Percentiles rank a stretch among this genome's conserved stretches.
These are phyloP conservation scores for Melanophora roralis DNA, from an alignment of 2,888 invertebrate genomes.

Conservation along the genomic window DNA sequence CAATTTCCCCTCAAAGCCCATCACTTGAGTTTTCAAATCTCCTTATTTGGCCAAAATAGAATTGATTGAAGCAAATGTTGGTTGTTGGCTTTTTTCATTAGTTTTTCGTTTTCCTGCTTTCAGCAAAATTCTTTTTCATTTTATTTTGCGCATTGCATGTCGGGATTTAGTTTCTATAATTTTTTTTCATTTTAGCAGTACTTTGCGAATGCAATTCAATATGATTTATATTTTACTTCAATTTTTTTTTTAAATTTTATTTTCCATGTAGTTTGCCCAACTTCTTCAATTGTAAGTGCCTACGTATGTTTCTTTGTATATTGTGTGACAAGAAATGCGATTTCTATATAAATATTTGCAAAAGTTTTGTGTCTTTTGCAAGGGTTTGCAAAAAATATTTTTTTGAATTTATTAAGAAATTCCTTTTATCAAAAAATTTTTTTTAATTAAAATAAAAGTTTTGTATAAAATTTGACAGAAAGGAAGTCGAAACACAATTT, in stretches of 20 bases:
- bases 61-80: slow-evolving; percentile 40
- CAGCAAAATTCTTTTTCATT: slow-evolving; percentile 4
- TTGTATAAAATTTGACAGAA: no score
- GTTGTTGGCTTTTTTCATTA: neutral
- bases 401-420: no score
- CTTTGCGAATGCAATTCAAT: slow-evolving; percentile 46
- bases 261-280: slow-evolving; percentile 9
- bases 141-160: slow-evolving; percentile 53
- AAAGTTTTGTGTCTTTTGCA: neutral
- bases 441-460: no score
- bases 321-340: slow-evolving; percentile 44
- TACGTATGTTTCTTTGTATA: no score
- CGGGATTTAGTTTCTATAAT: slow-evolving; percentile 23
- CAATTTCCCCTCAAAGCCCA: slow-evolving; percentile 47
- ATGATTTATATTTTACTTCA: slow-evolving; percentile 26
- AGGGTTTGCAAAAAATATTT: neutral
- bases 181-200: slow-evolving; percentile 26
- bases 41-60: slow-evolving; percentile 53
- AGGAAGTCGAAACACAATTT: no score
- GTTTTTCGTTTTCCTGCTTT: slow-evolving; percentile 25
- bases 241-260: no score
- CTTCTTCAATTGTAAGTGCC: slow-evolving; percentile 38
- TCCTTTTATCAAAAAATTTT: no score
- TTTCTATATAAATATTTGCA: slow-evolving; percentile 1
- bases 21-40: slow-evolving; percentile 43